Conservation (phyloP, 2,888 invertebrate species). For the Heliconius sara region DNA sequence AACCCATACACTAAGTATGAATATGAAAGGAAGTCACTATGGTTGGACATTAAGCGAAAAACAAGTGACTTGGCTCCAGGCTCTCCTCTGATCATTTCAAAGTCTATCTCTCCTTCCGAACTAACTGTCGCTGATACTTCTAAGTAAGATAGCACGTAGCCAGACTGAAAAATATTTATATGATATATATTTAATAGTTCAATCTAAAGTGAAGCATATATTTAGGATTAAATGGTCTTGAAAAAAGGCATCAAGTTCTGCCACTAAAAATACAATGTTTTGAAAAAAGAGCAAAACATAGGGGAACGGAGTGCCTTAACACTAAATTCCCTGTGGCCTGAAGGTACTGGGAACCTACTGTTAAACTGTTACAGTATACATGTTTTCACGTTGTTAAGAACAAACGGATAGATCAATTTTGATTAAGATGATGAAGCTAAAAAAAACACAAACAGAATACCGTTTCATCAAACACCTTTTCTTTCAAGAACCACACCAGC, state of each 20-base stretch:
- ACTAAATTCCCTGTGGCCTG: too few species aligned
- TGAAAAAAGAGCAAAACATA: too few species aligned
- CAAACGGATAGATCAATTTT: too few species aligned
- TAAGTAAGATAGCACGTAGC: slow-evolving; percentile 71
- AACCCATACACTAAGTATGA: slow-evolving; percentile 73
- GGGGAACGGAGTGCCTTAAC: too few species aligned
- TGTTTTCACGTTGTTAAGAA: too few species aligned
- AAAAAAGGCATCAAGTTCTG: neutral
- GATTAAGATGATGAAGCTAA: too few species aligned
- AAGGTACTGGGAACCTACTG: too few species aligned
- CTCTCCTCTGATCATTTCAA: slow-evolving; percentile 64
- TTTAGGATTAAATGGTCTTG: neutral
- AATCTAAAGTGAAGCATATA: neutral
- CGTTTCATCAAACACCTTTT: too few species aligned
- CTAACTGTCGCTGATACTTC: slow-evolving; percentile 69
- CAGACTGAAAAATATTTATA: slow-evolving; percentile 57
- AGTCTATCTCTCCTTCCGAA: slow-evolving; percentile 62
- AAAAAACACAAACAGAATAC: too few species aligned
- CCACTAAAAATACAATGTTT: neutral
- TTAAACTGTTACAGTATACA: too few species aligned
- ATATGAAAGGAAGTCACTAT: slow-evolving; percentile 72
- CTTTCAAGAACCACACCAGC: too few species aligned
- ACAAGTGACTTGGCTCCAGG: slow-evolving; percentile 66
- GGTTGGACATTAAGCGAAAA: slow-evolving; percentile 75
- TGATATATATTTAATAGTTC: neutral